These are phyloP conservation scores for Gadopsis bispinosus DNA, from an alignment of 2,797 vertebrate genomes.

Conservation along the genomic window DNA sequence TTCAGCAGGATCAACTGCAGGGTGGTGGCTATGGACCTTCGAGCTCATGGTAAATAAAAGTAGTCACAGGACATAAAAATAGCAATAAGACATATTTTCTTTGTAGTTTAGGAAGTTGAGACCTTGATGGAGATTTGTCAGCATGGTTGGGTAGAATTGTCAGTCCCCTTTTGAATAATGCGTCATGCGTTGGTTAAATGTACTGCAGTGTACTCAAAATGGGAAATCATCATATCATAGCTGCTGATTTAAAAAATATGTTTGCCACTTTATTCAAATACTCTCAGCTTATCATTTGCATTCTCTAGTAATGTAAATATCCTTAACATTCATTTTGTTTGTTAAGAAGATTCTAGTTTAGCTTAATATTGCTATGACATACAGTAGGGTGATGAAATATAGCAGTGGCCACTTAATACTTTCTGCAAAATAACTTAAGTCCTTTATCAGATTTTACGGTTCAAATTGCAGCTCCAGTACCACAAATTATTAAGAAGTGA, in stretches of 20 bases:
- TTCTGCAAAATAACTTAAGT: background rate
- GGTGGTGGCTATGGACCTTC: slow-evolving; percentile 95
- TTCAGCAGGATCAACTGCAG: slow-evolving; percentile 94
- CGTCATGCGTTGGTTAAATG: background rate
- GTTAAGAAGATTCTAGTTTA: background rate
- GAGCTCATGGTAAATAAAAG: slow-evolving; percentile 90
- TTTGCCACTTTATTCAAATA: background rate
- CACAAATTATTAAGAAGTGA: background rate
- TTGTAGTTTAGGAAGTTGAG: background rate
- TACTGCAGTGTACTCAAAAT: background rate
- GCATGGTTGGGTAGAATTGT: background rate
- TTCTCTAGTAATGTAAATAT: background rate
- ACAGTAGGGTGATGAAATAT: background rate
- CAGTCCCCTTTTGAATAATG: background rate
- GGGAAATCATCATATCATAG: background rate
- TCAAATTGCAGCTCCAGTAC: background rate
- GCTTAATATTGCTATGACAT: background rate
- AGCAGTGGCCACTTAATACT: background rate
- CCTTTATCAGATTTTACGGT: background rate
- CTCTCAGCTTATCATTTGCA: background rate
- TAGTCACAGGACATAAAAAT: background rate
- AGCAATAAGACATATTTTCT: background rate
- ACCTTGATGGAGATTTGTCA: background rate
- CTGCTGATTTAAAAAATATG: background rate
- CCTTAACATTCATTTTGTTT: background rate